phyloP scores from a whole-genome alignment of 2,888 invertebrate species.

The Callosobruchus maculatus region DNA sequence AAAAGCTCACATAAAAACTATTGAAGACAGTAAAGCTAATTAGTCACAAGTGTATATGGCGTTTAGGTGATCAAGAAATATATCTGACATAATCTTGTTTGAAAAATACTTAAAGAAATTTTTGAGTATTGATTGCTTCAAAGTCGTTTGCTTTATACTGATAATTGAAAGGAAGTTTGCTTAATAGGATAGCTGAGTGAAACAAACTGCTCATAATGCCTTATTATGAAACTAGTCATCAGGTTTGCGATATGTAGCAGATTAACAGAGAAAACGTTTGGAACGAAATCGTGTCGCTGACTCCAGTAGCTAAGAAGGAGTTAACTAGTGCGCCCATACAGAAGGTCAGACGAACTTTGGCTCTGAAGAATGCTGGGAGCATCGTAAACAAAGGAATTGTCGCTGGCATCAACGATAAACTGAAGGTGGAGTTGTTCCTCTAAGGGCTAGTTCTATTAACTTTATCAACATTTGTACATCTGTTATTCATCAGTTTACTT shows the following conservation, averaged over 20 bases:
- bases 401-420: conserved; percentile 16
- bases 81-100: no score
- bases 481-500: no score
- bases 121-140: no score
- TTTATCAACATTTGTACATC: no score
- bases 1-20: no score
- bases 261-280: conserved; percentile 64
- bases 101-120: no score
- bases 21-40: no score
- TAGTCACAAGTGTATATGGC: no score
- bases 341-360: not conserved
- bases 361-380: not conserved
- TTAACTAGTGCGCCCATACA: not conserved
- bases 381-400: conserved; percentile 10
- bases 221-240: conserved; percentile 66
- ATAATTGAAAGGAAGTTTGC: conserved; percentile 66
- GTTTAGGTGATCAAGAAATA: no score
- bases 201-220: conserved; percentile 81
- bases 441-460: conserved; percentile 1
- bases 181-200: conserved; percentile 69
- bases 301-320: not conserved
- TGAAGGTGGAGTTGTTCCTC: conserved; percentile 18
- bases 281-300: conserved; percentile 36
- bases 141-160: conserved; percentile 86
- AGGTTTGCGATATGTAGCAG: conserved; percentile 81